Conservation (phyloP, 2,888 invertebrate genomes). For the Agonopterix arenella region DNA sequence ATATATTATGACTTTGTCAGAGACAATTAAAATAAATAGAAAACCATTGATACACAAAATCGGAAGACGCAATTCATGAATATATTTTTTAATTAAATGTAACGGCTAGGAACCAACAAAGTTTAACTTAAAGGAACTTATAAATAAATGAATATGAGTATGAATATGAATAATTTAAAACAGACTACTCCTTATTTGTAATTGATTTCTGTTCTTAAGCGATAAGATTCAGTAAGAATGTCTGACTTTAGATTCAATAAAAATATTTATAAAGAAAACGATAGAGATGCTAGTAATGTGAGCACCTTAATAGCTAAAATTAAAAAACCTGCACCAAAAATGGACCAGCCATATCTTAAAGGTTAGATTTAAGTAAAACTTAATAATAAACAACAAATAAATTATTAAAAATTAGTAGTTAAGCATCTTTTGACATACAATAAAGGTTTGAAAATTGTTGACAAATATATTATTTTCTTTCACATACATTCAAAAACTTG, state of each 20-base stretch:
- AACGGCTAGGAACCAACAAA: not conserved
- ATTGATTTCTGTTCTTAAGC: no score
- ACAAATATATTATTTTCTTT: conserved; percentile 12
- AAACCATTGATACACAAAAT: conserved; percentile 10
- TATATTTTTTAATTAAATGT: conserved; percentile 1
- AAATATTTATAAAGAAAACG: no score
- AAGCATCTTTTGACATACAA: conserved; percentile 26
- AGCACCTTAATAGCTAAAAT: no score
- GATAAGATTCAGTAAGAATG: no score
- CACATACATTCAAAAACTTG: conserved; percentile 27
- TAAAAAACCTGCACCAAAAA: no score
- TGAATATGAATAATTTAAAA: no score
- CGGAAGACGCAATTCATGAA: conserved; percentile 35
- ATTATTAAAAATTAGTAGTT: conserved; percentile 14
- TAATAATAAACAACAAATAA: conserved; percentile 20
- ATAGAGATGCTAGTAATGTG: no score
- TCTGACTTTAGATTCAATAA: no score
- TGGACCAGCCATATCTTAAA: conserved; percentile 42
- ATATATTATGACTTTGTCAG: no score
- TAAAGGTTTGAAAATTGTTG: conserved; percentile 25
- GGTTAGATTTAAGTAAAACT: conserved; percentile 13
- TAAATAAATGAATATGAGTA: no score
- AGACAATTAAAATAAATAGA: not conserved
- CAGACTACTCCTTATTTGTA: no score
- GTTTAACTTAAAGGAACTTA: no score